Conservation (phyloP, 37 sponge, comb jelly and placozoan genomes). For the Aplysina aerophoba region DNA sequence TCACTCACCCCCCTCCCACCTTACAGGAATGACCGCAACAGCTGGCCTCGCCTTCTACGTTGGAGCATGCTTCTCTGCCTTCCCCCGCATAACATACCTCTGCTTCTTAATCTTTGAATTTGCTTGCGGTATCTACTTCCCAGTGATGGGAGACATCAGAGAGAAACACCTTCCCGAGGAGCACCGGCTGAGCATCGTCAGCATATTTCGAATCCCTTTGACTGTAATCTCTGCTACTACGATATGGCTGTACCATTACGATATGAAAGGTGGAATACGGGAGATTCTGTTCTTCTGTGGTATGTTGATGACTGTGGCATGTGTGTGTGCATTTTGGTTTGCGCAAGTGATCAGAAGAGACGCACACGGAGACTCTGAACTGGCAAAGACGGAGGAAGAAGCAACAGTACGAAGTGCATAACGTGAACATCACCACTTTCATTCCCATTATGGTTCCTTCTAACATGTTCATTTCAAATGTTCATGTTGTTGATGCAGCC, state of each 20-base stretch:
- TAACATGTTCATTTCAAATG: too few relatives aligned
- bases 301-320: slow-evolving; percentile 56
- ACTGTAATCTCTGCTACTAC: slow-evolving; percentile 68
- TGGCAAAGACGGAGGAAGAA: too few relatives aligned
- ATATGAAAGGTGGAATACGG: slow-evolving; percentile 52
- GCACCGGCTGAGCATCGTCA: slow-evolving; percentile 61
- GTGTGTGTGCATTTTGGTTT: slow-evolving; percentile 60
- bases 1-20: too few relatives aligned
- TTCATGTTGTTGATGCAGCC: too few relatives aligned
- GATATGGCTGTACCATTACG: slow-evolving; percentile 60
- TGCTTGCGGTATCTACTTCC: slow-evolving; percentile 80
- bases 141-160: slow-evolving; percentile 67
- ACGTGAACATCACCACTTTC: too few relatives aligned
- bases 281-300: slow-evolving; percentile 73
- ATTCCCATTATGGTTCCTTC: too few relatives aligned
- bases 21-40: neutral
- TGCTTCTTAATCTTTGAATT: slow-evolving; percentile 73
- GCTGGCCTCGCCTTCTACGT: slow-evolving; percentile 19
- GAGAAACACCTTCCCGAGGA: slow-evolving; percentile 68
- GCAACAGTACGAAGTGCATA: too few relatives aligned
- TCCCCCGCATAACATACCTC: slow-evolving; percentile 58
- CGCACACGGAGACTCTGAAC: neutral
- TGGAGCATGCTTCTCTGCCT: slow-evolving; percentile 21
- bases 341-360: neutral
- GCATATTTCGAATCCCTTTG: slow-evolving; percentile 84